Base-by-base conservation (phyloP, 2,888 invertebrate genomes). In the Carcina quercana region DNA sequence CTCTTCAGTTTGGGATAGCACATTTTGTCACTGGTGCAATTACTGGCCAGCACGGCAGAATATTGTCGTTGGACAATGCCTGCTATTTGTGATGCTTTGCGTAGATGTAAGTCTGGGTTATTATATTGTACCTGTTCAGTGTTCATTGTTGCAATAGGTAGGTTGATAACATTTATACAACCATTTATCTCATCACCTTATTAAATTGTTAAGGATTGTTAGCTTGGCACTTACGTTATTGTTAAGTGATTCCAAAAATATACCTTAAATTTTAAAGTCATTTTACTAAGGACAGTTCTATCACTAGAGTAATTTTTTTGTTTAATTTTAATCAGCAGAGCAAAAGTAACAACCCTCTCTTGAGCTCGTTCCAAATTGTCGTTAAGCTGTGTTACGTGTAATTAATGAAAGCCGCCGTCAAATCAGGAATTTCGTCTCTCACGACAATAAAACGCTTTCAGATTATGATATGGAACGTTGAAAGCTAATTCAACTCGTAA, bases 401-500 rank as follows among this genome's bases (percentile, higher is more conserved):
- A 75, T 74, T 72, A 74, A 74, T 72, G 70, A 62, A 59, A 43
- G 40, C 37, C 49, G 43, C 42, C 42, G 44, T 45, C 43, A 37
- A 45, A 51, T 51, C 32, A 29, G 15, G 25, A 26, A 30, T 42
- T 42, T 43, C 48, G 40, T 42, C 51, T 59, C 57, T 40, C 38
- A 43, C 41, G 47, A 71, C 68, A 71, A 67, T 74, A 72, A 75
- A 78, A 74, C 66, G 66, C 60, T 73, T 72, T 69, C 52, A 53
- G 68, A 75, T 74, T 73, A 73, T 78, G 66, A 75, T 73, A 71
- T 74, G 70, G 73, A 75, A 72, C 57, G 70, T 53, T 71, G 68
- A 68, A 75, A 75, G 78, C 70, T 73, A 68, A 75, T 76, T 72
- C 62, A 58, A 66, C 56, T 64, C 59, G 60, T 68, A 68, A 75